These are phyloP conservation scores for Rotaria socialis DNA, from an alignment of 2,888 invertebrate species.

Conservation along the genomic window DNA sequence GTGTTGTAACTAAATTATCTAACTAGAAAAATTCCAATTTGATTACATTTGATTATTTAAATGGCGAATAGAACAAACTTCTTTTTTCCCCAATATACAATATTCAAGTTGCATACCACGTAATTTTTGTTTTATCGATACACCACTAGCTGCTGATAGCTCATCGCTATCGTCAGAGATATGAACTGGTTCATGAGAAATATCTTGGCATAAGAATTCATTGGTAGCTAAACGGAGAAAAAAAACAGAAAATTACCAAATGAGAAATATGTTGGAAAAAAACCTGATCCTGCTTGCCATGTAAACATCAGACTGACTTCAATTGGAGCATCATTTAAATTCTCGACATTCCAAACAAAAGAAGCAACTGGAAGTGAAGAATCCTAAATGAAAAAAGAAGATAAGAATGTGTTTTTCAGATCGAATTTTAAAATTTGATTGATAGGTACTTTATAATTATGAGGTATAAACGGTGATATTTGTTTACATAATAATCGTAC, in stretches of 20 bases:
- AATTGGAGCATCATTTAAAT: slow-evolving; percentile 68
- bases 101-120: slow-evolving; percentile 54
- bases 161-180: slow-evolving; percentile 57
- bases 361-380: slow-evolving; percentile 79
- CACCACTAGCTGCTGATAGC: slow-evolving; percentile 53
- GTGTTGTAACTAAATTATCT: slow-evolving; percentile 8
- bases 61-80: not conserved
- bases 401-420: not conserved
- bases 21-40: not conserved
- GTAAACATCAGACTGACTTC: slow-evolving; percentile 80
- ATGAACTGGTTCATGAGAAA: slow-evolving; percentile 61
- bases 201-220: slow-evolving; percentile 2
- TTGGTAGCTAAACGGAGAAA: not conserved
- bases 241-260: not conserved
- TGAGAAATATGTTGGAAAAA: not conserved
- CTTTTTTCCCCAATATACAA: slow-evolving; percentile 38
- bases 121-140: slow-evolving; percentile 61
- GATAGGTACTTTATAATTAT: slow-evolving; percentile 69
- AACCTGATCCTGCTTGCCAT: slow-evolving; percentile 55
- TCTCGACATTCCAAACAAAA: slow-evolving; percentile 79
- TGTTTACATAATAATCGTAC: slow-evolving; percentile 77
- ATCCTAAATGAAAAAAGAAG: slow-evolving; percentile 64
- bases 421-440: not conserved
- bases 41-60: not conserved
- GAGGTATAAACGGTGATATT: slow-evolving; percentile 83